Evolutionary conservation across 2,888 invertebrate genomes (phyloP).

Genomic region (Dryomyza anilis): DNA sequence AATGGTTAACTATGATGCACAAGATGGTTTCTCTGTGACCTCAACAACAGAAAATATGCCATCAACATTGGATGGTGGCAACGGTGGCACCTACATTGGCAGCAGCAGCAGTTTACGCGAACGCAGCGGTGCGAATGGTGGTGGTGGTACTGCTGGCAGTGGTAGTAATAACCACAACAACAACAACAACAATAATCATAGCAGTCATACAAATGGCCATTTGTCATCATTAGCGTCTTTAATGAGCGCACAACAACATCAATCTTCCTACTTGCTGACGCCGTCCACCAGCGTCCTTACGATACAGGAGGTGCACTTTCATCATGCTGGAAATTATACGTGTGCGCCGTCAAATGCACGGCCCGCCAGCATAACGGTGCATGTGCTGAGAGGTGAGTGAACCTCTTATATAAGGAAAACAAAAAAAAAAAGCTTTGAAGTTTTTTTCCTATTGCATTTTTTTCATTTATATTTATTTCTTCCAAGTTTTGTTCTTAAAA

Average conservation of each 20-base stretch:
- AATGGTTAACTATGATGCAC: conserved; percentile 85
- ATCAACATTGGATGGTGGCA: conserved; percentile 37
- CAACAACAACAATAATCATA: conserved; percentile 36
- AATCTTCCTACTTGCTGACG: conserved; percentile 51
- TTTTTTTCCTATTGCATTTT: too few species aligned
- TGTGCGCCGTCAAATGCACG: conserved; percentile 81
- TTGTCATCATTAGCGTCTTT: conserved; percentile 34
- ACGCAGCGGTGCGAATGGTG: not conserved
- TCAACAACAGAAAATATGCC: conserved; percentile 47
- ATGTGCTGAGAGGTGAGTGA: conserved; percentile 70
- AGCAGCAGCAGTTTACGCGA: conserved; percentile 39
- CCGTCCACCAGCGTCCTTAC: conserved; percentile 67
- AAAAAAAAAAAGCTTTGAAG: too few species aligned
- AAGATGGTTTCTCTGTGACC: conserved; percentile 65
- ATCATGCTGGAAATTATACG: conserved; percentile 80
- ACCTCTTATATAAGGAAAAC: too few species aligned
- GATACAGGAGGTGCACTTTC: conserved; percentile 68
- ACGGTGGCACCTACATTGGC: conserved; percentile 64
- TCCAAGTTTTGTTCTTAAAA: too few species aligned
- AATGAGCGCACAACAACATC: conserved; percentile 38
- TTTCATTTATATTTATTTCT: too few species aligned
- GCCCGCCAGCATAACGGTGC: conserved; percentile 76
- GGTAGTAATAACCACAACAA: conserved; percentile 28
- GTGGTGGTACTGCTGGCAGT: not conserved
- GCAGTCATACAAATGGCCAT: conserved; percentile 36